Base-by-base conservation (phyloP, 2,113 vertebrate species). In the Galeopterus variegatus region DNA sequence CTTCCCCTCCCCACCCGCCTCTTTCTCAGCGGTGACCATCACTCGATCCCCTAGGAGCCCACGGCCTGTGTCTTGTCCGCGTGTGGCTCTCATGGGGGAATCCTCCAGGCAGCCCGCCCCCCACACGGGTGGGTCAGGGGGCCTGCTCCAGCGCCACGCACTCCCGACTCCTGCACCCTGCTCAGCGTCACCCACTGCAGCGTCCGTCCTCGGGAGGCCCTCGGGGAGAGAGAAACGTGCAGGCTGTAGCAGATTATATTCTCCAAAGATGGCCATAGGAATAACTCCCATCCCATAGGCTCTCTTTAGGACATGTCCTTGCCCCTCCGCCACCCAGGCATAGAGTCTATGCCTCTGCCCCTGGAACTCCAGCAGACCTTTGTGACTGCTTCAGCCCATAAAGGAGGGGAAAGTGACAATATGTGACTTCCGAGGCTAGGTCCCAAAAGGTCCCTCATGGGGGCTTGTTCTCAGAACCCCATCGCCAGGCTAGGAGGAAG, bases 351-450 rank as follows among this genome's bases (percentile, higher is more conserved):
- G 1, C 19, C 50, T 36, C 14, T n/a, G 12, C 62, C 15, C 60
- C 52, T 64, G 45, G 18, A 93, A 60, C 54, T 48, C 6, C 28
- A n/a, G 14, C 65, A 14, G 17, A 26, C 26, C 28, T 56, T 48
- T 48, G 33, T 33, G 31, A 82, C 48, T 67, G 31, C 12, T 6
- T 41, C 2, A 1, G 28, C 23, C 67, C 19, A 3, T 18, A 12
- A 54, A 5, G 6, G 12, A 14, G 4, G 13, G 23, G 0, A 0
- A 62, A 54, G 58, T 14, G 15, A 31, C 2, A 4, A 45, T 19
- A 11, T 33, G 41, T 62, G 65, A 5, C 56, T 50, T 73, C 73
- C 1, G 6, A 60, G 54, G 41, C 60, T 18, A 5, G 21, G 24
- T 24, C 17, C 9, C 6, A 31, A 90, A 45, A 48, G 54, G 50